Evolutionary conservation across 2,113 vertebrate genomes (phyloP).

Genomic region (Albula goreensis): DNA sequence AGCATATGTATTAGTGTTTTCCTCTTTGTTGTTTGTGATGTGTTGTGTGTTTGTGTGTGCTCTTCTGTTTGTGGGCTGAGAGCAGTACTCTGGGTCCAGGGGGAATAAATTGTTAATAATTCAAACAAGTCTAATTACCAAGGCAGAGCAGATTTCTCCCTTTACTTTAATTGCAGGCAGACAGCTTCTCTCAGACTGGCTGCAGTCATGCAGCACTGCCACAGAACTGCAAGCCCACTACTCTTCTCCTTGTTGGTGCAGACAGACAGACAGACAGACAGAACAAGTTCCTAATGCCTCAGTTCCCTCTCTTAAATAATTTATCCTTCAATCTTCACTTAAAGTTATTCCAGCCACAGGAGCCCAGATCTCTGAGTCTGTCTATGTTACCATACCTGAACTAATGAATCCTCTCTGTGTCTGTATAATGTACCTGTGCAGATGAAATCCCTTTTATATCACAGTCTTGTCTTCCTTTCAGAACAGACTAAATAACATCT

Average conservation of each 20-base stretch:
- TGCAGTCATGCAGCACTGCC: too few relatives aligned
- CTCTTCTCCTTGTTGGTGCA: conserved; percentile 48
- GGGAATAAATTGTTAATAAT: conserved; percentile 52
- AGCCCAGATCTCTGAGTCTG: conserved; percentile 12
- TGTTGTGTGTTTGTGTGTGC: conserved; percentile 27
- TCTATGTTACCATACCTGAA: too few relatives aligned
- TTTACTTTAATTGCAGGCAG: conserved; percentile 48
- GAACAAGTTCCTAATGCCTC: conserved; percentile 39
- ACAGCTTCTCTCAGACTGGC: background rate
- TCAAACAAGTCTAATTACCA: conserved; percentile 50
- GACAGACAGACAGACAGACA: conserved; percentile 31
- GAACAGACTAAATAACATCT: too few relatives aligned
- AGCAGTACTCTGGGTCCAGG: conserved; percentile 33
- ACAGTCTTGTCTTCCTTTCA: too few relatives aligned
- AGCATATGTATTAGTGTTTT: conserved; percentile 5
- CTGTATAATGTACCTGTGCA: too few relatives aligned
- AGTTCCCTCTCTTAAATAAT: background rate
- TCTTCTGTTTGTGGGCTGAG: conserved; percentile 10
- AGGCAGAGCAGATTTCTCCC: conserved; percentile 45
- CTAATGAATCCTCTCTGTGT: too few relatives aligned
- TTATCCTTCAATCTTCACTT: conserved; percentile 9
- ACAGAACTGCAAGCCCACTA: conserved; percentile 31
- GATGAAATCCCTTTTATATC: too few relatives aligned
- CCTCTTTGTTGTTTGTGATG: conserved; percentile 19
- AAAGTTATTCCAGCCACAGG: background rate